These are phyloP conservation scores for Gisinianus flammeolus DNA, from an alignment of 2,888 invertebrate species.

Conservation along the genomic window DNA sequence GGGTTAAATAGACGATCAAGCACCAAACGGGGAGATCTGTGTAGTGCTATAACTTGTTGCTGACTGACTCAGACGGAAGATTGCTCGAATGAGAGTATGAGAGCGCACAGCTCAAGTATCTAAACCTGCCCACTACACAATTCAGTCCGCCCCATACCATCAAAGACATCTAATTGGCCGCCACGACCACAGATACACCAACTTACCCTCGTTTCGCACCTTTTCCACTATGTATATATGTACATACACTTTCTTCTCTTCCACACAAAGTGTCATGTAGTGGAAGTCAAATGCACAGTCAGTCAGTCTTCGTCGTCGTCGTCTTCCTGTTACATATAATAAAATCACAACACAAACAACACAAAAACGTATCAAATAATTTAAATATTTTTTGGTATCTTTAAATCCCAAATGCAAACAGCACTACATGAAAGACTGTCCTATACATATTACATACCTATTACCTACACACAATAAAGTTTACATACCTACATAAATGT, in stretches of 20 bases:
- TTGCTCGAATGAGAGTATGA: too few relatives aligned
- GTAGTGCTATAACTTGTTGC: slow-evolving; percentile 10
- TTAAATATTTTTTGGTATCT: too few relatives aligned
- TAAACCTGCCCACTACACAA: slow-evolving; percentile 40
- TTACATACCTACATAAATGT: too few relatives aligned
- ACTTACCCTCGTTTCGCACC: slow-evolving; percentile 50
- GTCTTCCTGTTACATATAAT: too few relatives aligned
- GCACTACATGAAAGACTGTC: too few relatives aligned
- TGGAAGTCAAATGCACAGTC: neutral
- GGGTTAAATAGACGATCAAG: slow-evolving; percentile 16
- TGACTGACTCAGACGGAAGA: neutral
- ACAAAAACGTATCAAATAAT: too few relatives aligned
- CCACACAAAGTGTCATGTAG: neutral
- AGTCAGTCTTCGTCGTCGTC: too few relatives aligned
- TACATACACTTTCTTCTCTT: slow-evolving; percentile 12
- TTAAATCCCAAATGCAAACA: too few relatives aligned
- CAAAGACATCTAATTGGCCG: slow-evolving; percentile 51
- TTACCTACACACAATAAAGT: too few relatives aligned
- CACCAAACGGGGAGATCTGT: slow-evolving; percentile 2
- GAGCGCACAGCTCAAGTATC: neutral
- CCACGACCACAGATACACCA: slow-evolving; percentile 43
- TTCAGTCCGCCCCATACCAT: slow-evolving; percentile 50
- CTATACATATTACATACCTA: too few relatives aligned
- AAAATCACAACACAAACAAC: too few relatives aligned
- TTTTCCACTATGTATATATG: slow-evolving; percentile 32